phyloP scores from a whole-genome alignment of 2,113 vertebrate genomes.

The Tetrax tetrax region DNA sequence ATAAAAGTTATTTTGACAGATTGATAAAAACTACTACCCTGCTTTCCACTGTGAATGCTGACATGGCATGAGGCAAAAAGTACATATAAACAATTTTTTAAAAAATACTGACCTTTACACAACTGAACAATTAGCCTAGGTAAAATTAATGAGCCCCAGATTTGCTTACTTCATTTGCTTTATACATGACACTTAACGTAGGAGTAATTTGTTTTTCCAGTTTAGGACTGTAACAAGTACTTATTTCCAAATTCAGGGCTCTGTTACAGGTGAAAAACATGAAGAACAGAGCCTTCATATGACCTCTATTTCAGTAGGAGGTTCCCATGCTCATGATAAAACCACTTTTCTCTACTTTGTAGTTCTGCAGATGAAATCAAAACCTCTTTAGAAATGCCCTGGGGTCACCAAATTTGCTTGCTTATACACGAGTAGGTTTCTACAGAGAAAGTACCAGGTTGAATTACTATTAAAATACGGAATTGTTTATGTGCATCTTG shows the following conservation, averaged over 20 bases:
- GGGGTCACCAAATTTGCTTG: neutral
- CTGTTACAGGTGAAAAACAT: neutral
- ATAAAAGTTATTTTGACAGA: neutral
- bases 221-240: neutral
- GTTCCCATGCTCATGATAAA: neutral
- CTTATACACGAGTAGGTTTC: neutral
- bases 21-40: neutral
- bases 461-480: conserved; percentile 5
- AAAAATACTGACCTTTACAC: neutral
- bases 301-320: neutral
- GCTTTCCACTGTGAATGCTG: neutral
- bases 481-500: neutral
- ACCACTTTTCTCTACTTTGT: neutral
- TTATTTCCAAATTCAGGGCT: neutral
- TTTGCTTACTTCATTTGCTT: neutral
- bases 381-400: neutral
- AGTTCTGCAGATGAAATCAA: neutral
- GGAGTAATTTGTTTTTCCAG: neutral
- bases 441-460: neutral
- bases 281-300: neutral
- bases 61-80: neutral
- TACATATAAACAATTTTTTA: neutral
- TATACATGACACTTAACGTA: neutral
- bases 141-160: neutral
- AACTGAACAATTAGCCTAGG: neutral